These are phyloP conservation scores for Neotoma lepida DNA, from an alignment of 2,113 vertebrate species.

Conservation along the genomic window DNA sequence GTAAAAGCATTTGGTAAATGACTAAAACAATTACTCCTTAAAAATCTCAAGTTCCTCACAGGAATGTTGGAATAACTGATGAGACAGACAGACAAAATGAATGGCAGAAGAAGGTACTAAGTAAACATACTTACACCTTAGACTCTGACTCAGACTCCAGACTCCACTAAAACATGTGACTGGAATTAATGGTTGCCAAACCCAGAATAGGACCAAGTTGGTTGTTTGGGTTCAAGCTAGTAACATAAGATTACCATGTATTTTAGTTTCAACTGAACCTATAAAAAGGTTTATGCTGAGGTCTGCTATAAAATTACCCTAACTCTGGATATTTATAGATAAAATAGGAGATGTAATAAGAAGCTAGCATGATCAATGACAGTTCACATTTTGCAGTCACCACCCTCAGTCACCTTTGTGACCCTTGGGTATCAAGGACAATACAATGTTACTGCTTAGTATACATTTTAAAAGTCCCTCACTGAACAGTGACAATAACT, in stretches of 20 bases:
- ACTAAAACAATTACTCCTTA: neutral
- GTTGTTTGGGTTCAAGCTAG: slow-evolving; percentile 71
- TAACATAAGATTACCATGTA: slow-evolving; percentile 76
- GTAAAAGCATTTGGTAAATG: neutral
- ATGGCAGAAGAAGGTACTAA: slow-evolving; percentile 26
- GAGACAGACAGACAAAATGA: slow-evolving; percentile 43
- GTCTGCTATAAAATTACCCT: slow-evolving; percentile 77
- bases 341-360: slow-evolving; percentile 71
- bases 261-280: slow-evolving; percentile 78
- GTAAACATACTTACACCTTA: slow-evolving; percentile 26
- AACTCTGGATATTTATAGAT: slow-evolving; percentile 76
- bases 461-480: slow-evolving; percentile 32
- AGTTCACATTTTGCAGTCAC: slow-evolving; percentile 43
- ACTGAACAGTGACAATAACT: slow-evolving; percentile 38
- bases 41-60: slow-evolving; percentile 37
- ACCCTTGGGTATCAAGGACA: neutral
- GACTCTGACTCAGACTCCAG: slow-evolving; percentile 53
- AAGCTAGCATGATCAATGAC: slow-evolving; percentile 65
- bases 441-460: neutral
- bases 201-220: slow-evolving; percentile 72
- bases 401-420: neutral
- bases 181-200: slow-evolving; percentile 63
- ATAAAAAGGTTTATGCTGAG: slow-evolving; percentile 75
- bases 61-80: slow-evolving; percentile 1
- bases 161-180: slow-evolving; percentile 66